A percentile compares a stretch with the other conserved stretches of the same genome.
phyloP scores from a whole-genome alignment of 2,113 vertebrate genomes.

The Sinocyclocheilus anophthalmus region DNA sequence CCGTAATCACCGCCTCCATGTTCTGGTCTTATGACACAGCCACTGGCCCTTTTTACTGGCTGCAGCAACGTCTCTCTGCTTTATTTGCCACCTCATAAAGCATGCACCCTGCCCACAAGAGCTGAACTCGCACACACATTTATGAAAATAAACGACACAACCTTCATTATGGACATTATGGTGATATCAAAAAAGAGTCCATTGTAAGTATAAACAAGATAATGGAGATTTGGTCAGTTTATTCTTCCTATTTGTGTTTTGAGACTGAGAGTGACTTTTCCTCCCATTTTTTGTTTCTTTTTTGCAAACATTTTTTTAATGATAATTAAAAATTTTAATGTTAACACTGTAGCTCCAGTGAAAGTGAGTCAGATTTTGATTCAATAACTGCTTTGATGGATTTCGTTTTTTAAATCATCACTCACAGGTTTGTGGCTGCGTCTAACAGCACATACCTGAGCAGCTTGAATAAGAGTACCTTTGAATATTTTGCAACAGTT shows the following conservation, averaged over 20 bases:
- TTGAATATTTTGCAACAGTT: too few relatives aligned
- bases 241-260: not conserved
- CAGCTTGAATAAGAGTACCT: too few relatives aligned
- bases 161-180: conserved; percentile 9
- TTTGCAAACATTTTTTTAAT: not conserved
- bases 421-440: too few relatives aligned
- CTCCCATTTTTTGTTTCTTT: not conserved
- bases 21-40: conserved; percentile 52
- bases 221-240: not conserved
- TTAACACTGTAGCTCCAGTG: not conserved
- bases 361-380: not conserved
- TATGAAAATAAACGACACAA: not conserved
- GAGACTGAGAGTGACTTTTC: not conserved
- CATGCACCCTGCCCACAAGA: conserved; percentile 40
- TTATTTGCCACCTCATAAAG: conserved; percentile 61
- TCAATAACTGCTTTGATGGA: too few relatives aligned
- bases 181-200: conserved; percentile 17
- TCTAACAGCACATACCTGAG: too few relatives aligned
- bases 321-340: not conserved
- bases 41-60: conserved; percentile 46
- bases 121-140: not conserved
- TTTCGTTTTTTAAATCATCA: too few relatives aligned
- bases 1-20: conserved; percentile 56
- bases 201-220: conserved; percentile 10
- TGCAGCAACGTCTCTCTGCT: conserved; percentile 30